Evolutionary conservation across 1,140 invertebrate genomes (phyloP).

Genomic region (Drosophila lini): DNA sequence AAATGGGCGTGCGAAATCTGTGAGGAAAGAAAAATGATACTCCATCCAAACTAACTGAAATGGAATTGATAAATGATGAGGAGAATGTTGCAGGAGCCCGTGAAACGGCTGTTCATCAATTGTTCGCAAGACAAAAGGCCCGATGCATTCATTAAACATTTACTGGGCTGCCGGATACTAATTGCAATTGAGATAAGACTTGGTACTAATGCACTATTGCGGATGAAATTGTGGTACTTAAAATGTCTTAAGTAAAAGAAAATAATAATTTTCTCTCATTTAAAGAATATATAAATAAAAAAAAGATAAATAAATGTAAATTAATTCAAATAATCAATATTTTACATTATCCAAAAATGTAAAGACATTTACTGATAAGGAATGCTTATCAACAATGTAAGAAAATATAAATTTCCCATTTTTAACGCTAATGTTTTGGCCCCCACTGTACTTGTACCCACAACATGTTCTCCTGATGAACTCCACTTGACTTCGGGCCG

Average conservation of each 20-base stretch:
- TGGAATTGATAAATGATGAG: slow-evolving; percentile 76
- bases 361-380: too few species aligned
- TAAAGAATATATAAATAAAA: too few species aligned
- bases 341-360: too few species aligned
- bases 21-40: slow-evolving; percentile 73
- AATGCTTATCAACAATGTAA: too few species aligned
- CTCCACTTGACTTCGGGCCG: slow-evolving; percentile 44
- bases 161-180: slow-evolving; percentile 26
- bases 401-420: not conserved
- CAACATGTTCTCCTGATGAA: slow-evolving; percentile 19
- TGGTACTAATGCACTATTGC: not conserved
- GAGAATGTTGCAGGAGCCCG: slow-evolving; percentile 28
- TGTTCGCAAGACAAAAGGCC: slow-evolving; percentile 26
- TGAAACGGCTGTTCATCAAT: slow-evolving; percentile 38
- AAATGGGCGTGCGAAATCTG: slow-evolving; percentile 64
- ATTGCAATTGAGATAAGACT: slow-evolving; percentile 40
- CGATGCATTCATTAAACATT: slow-evolving; percentile 62
- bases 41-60: slow-evolving; percentile 42
- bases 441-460: not conserved
- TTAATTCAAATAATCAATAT: too few species aligned
- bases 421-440: not conserved
- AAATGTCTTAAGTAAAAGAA: too few species aligned
- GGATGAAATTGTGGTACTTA: not conserved
- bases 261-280: too few species aligned
- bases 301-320: too few species aligned